Evolutionary conservation across 2,113 vertebrate genomes (phyloP), one percentile per base, ranked within the genome.

Genomic region (Cervus canadensis): DNA sequence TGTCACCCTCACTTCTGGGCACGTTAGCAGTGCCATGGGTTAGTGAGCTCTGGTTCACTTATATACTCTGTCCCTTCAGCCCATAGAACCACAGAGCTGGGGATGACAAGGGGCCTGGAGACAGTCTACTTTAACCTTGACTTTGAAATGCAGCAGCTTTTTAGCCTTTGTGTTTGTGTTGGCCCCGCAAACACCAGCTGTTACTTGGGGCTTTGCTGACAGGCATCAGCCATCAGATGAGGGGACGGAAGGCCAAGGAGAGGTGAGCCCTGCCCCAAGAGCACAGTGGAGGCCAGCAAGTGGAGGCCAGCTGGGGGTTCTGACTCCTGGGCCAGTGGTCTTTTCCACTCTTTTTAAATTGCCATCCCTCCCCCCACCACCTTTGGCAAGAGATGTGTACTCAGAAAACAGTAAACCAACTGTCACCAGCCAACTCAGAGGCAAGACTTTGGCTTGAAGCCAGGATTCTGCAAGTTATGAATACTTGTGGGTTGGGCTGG

Each of bases 1-100:
- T 91, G 95, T 78, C 56, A 90, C 97, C 67, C 94, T 94, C 95
- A 95, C 83, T 83, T 97, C 96, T 98, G 95, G 94, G 78, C 83
- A 36, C 86, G 93, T 94, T 87, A 92, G 93, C 28, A 57, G 93
- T 96, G 78, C 82, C 71, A 90, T 3, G 93, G 97, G 98, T 79
- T 25, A 67, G 60, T 30, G 94, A 97, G 94, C 43, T 74, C 95
- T 2, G 56, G 84, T 26, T 90, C 3, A 12, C 57, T 87, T 4
- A 50, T 0, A 13, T 0, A 13, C 52, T n/a, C 21, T 9, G 7
- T 43, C 36, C 78, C 48, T 50, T 84, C 54, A 26, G 59, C 52
- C 17, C 10, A 21, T 21, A 40, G 86, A 71, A 57, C 28, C 30
- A 2, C 0, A 2, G 88, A 43, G 62, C 54, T 52, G 57, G 45